Conservation (phyloP, 2,113 vertebrate genomes). For the Gallinago jamesoni region DNA sequence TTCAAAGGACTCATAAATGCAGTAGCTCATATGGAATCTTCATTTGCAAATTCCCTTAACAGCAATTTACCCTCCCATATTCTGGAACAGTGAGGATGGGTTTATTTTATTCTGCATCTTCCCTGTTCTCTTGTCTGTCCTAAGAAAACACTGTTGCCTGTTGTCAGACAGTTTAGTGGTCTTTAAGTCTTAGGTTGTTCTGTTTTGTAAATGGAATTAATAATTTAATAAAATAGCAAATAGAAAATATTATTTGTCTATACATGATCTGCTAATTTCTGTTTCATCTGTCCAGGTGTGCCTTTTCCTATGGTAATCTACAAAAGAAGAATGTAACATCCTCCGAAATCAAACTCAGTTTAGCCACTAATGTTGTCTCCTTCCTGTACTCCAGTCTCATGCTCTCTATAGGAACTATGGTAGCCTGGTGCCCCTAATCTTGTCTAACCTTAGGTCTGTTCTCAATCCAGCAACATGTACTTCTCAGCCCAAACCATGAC, state of each 20-base stretch:
- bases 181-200: neutral
- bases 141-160: neutral
- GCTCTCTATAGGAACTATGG: neutral
- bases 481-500: neutral
- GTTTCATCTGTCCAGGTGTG: neutral
- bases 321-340: neutral
- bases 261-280: neutral
- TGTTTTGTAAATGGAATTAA: neutral
- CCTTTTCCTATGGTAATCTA: neutral
- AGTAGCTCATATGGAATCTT: neutral
- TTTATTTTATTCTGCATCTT: neutral
- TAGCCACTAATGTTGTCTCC: neutral
- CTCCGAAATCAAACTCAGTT: neutral
- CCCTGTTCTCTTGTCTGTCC: neutral
- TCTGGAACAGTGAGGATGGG: neutral
- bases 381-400: neutral
- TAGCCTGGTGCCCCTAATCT: neutral
- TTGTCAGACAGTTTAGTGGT: neutral
- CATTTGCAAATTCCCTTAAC: neutral
- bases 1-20: neutral
- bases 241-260: neutral
- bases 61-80: neutral
- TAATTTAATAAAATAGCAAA: neutral
- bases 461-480: neutral
- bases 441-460: neutral